A percentile compares a stretch with the other conserved stretches of the same genome.
These are phyloP conservation scores for Poecilia velifera DNA, from an alignment of 2,797 vertebrate genomes.

Conservation along the genomic window DNA sequence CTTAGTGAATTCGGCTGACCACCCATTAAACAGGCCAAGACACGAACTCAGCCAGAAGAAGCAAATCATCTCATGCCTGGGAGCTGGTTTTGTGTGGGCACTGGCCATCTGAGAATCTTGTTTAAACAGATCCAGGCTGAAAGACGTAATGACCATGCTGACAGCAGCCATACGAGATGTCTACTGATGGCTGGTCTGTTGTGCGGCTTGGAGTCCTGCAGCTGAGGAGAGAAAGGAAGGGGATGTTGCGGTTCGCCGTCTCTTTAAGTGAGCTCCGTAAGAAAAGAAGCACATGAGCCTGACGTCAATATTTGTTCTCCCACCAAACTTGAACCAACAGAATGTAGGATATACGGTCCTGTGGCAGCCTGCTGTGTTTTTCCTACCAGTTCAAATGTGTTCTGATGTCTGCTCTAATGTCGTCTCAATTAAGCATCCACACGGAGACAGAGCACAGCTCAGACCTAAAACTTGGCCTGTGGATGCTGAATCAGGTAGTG, in stretches of 20 bases:
- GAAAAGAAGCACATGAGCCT: slow-evolving; percentile 44
- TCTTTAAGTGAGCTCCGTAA: slow-evolving; percentile 58
- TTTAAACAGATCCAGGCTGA: slow-evolving; percentile 73
- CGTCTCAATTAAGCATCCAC: slow-evolving; percentile 63
- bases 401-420: slow-evolving; percentile 53
- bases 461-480: slow-evolving; percentile 41
- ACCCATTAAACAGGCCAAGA: slow-evolving; percentile 59
- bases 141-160: slow-evolving; percentile 73
- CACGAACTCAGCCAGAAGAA: slow-evolving; percentile 51
- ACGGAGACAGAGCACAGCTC: slow-evolving; percentile 56
- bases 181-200: slow-evolving; percentile 58
- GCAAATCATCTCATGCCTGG: slow-evolving; percentile 46
- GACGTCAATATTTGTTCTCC: slow-evolving; percentile 58
- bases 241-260: slow-evolving; percentile 57
- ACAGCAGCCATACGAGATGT: slow-evolving; percentile 75
- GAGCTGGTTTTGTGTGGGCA: slow-evolving; percentile 59
- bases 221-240: slow-evolving; percentile 48
- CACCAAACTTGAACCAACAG: slow-evolving; percentile 63
- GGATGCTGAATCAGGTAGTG: slow-evolving; percentile 54
- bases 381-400: slow-evolving; percentile 66
- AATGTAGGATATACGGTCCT: slow-evolving; percentile 50
- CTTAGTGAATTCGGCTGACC: slow-evolving; percentile 62
- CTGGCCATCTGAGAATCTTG: slow-evolving; percentile 61
- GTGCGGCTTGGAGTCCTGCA: slow-evolving; percentile 57
- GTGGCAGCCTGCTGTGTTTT: slow-evolving; percentile 60